Base-by-base conservation (phyloP, 2,113 vertebrate species). In the Saguinus midas region DNA sequence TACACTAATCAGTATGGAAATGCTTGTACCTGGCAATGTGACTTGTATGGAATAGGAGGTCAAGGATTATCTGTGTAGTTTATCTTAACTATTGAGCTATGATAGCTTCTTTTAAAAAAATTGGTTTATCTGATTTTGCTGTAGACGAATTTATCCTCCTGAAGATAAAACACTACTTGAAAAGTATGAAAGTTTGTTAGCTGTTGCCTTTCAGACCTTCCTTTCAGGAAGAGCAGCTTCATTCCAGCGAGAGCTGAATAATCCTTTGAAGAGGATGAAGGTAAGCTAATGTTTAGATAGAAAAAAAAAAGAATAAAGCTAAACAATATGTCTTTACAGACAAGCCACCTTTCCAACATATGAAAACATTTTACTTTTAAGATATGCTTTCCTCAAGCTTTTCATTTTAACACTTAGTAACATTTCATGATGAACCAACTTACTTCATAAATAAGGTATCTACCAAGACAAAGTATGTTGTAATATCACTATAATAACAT, bases 261-360 rank as follows among this genome's bases (percentile, higher is more conserved):
- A 99, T 98, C 99, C 99, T 98, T 99, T 99, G 98, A 99, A 99
- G 99, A 99, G 98, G 99, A 99, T 99, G 99, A 99, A 99, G 99
- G 99, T 99, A 99, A 94, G 75, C 87, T 16, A 35, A 70, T 70
- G 13, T 68, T 95, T 90, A 43, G 35, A 32, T 14, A 81, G 25
- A 75, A 43, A 75, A 20, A 75, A 20, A 86, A 88, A 70, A 20
- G 20, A 85, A 87, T 40, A 43, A 90, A 57, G 6, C 70, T 37
- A 40, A 82, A 55, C 5, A 79, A 1, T 29, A 11, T 72, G 21
- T 96, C 48, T 80, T 96, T 87, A 75, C 52, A 76, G 66, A n/a
- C 57, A 61, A 35, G 21, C 12, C 3, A 35, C 48, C 27, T 87
- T 72, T 52, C 20, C 61, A 90, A 45, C 27, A 18, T 83, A 43